These are phyloP conservation scores for Endomychus coccineus DNA, from an alignment of 2,888 invertebrate species.

Conservation along the genomic window DNA sequence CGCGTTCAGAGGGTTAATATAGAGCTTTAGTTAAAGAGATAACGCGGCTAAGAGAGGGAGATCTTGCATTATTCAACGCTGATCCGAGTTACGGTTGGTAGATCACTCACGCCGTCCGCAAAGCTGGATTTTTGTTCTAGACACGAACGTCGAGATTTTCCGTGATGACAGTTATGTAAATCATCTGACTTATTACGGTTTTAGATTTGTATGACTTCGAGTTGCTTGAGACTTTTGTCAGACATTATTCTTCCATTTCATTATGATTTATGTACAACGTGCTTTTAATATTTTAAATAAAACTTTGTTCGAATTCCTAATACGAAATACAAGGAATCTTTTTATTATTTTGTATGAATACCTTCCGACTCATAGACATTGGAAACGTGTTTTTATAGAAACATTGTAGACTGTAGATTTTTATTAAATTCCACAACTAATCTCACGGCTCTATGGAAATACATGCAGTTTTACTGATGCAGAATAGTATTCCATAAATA, in stretches of 20 bases:
- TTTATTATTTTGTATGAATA: too few relatives aligned
- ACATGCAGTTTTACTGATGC: too few relatives aligned
- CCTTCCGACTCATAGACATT: too few relatives aligned
- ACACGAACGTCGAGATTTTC: conserved; percentile 28
- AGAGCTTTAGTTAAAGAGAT: conserved; percentile 27
- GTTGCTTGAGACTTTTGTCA: conserved; percentile 19
- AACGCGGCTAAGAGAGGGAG: conserved; percentile 23
- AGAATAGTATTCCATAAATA: too few relatives aligned
- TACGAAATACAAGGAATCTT: too few relatives aligned
- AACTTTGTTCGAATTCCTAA: too few relatives aligned
- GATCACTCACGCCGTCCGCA: conserved; percentile 18
- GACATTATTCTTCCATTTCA: conserved; percentile 21
- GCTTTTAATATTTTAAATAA: conserved; percentile 14
- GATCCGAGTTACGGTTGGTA: conserved; percentile 13
- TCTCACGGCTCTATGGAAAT: too few relatives aligned
- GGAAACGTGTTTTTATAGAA: too few relatives aligned
- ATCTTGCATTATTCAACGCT: conserved; percentile 25
- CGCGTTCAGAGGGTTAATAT: conserved; percentile 27
- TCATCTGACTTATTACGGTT: conserved; percentile 33
- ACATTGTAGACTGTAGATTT: too few relatives aligned
- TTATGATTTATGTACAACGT: conserved; percentile 17
- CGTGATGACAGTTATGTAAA: conserved; percentile 34
- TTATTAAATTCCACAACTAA: too few relatives aligned
- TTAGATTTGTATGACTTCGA: conserved; percentile 26
- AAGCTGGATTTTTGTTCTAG: conserved; percentile 24